These are phyloP conservation scores for Trissonchulus latispiculum DNA, from an alignment of 2,888 invertebrate genomes.

Conservation along the genomic window DNA sequence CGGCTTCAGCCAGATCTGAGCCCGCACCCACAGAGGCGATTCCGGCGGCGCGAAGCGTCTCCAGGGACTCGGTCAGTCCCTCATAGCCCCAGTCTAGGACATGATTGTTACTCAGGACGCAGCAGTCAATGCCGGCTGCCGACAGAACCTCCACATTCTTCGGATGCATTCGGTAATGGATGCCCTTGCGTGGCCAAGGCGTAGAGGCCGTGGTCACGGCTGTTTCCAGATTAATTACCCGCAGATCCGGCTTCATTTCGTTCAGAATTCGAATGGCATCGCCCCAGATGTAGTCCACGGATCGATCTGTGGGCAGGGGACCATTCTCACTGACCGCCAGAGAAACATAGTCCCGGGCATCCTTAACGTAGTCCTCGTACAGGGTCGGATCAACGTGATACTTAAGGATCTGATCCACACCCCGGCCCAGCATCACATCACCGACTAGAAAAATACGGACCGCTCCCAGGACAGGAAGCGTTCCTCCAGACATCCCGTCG, in stretches of 20 bases:
- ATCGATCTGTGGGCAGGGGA: slow-evolving; percentile 23
- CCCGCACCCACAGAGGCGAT: slow-evolving; percentile 22
- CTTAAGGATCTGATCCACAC: slow-evolving; percentile 28
- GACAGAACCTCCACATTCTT: slow-evolving; percentile 26
- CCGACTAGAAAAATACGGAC: slow-evolving; percentile 27
- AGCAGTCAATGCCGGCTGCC: slow-evolving; percentile 27
- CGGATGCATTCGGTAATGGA: slow-evolving; percentile 31
- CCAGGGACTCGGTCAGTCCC: slow-evolving; percentile 27
- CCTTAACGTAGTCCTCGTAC: slow-evolving; percentile 26
- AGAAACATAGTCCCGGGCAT: slow-evolving; percentile 27
- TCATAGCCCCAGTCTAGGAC: slow-evolving; percentile 28
- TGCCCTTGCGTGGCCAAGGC: slow-evolving; percentile 29
- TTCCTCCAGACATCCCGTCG: too few species aligned
- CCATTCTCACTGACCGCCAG: slow-evolving; percentile 27
- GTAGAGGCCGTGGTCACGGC: slow-evolving; percentile 23
- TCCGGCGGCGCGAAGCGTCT: slow-evolving; percentile 22
- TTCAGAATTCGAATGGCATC: slow-evolving; percentile 16
- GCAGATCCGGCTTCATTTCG: slow-evolving; percentile 7
- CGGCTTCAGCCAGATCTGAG: slow-evolving; percentile 22
- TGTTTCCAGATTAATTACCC: slow-evolving; percentile 23
- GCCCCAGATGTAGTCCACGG: slow-evolving; percentile 20
- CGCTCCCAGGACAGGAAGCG: too few species aligned
- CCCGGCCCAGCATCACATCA: slow-evolving; percentile 32
- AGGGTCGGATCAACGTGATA: slow-evolving; percentile 26
- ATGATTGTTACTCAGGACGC: slow-evolving; percentile 30